Conservation (phyloP, 2,113 vertebrate species). For the Gasterosteus nipponicus region DNA sequence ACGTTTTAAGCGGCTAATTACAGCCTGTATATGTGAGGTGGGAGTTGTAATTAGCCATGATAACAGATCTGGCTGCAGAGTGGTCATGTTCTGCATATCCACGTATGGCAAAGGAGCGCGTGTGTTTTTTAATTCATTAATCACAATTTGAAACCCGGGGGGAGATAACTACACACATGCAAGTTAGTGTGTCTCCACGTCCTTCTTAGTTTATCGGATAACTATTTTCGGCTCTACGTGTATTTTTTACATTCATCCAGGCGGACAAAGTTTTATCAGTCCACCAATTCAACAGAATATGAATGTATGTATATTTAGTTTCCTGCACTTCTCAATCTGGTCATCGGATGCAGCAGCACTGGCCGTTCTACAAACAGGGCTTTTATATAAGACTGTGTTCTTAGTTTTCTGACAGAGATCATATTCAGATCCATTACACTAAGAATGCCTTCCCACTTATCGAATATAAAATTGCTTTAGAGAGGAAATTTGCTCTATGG, state of each 20-base stretch:
- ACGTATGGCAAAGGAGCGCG: constrained; percentile 41
- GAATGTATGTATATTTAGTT: constrained; percentile 60
- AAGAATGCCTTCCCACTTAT: constrained; percentile 83
- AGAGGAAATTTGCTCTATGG: constrained; percentile 80
- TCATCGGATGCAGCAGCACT: constrained; percentile 72
- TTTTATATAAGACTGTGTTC: constrained; percentile 71
- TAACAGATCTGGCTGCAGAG: constrained; percentile 88
- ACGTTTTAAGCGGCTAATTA: constrained; percentile 99
- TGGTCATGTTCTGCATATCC: constrained; percentile 71
- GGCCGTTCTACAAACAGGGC: constrained; percentile 57
- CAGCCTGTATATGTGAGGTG: constrained; percentile 98
- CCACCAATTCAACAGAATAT: constrained; percentile 47
- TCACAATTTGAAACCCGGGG: not conserved
- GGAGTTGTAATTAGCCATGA: constrained; percentile 99
- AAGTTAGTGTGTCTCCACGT: not conserved
- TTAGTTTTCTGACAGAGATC: constrained; percentile 81
- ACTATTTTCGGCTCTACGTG: not conserved
- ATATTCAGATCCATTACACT: constrained; percentile 82
- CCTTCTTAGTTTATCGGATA: not conserved
- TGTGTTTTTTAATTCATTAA: constrained; percentile 13
- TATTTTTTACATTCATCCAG: constrained; percentile 15
- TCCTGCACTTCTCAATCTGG: constrained; percentile 60
- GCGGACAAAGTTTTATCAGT: constrained; percentile 9
- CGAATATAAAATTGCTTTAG: constrained; percentile 82
- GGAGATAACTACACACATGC: not conserved